Evolutionary conservation across 2,113 vertebrate genomes (phyloP).

Genomic region (Pipa parva): DNA sequence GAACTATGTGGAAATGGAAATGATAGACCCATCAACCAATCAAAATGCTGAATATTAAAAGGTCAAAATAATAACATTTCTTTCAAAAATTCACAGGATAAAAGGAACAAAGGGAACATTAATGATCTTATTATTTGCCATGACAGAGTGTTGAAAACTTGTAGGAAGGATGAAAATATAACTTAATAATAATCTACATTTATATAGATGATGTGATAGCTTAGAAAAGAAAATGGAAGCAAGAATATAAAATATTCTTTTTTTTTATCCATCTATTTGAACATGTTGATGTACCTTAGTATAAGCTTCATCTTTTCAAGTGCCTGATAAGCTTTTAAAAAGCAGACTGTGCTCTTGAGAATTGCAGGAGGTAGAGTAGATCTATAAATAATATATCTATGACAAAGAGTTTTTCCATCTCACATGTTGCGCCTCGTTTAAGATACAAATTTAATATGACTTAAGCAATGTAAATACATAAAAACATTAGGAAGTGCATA

Average conservation of each 20-base stretch:
- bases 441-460: not conserved
- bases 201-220: not conserved
- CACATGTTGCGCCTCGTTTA: not conserved
- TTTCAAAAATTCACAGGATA: not conserved
- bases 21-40: not conserved
- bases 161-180: conserved; percentile 7
- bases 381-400: not conserved
- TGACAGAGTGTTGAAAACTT: not conserved
- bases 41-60: conserved; percentile 10
- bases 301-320: conserved; percentile 4
- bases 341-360: not conserved
- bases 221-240: not conserved
- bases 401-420: conserved; percentile 1
- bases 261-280: not conserved
- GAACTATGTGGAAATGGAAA: conserved; percentile 8
- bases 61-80: conserved; percentile 3
- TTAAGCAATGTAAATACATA: not conserved
- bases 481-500: no score
- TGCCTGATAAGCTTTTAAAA: conserved; percentile 2
- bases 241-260: not conserved
- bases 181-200: conserved; percentile 9
- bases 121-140: not conserved
- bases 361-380: not conserved
- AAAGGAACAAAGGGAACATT: not conserved
- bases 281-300: not conserved